These are phyloP conservation scores for Betta splendens DNA, from an alignment of 2,797 vertebrate species.

Conservation along the genomic window DNA sequence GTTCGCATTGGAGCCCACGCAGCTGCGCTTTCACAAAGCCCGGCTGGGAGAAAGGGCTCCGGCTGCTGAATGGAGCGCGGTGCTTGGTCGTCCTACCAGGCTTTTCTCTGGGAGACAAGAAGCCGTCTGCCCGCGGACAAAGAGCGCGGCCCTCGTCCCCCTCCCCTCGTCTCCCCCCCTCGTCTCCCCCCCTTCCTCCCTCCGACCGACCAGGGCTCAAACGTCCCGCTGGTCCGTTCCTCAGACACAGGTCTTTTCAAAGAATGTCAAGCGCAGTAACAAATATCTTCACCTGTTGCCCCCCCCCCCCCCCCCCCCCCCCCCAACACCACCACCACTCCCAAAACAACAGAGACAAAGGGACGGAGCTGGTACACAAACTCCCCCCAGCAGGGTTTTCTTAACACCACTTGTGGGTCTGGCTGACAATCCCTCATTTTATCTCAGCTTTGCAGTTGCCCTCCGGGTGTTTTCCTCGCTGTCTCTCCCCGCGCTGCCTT, in stretches of 20 bases:
- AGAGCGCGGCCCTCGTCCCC: slow-evolving; percentile 52
- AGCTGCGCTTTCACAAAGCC: slow-evolving; percentile 71
- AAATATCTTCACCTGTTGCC: slow-evolving; percentile 73
- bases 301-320: no score
- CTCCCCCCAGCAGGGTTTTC: slow-evolving; percentile 21
- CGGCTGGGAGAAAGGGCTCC: slow-evolving; percentile 67
- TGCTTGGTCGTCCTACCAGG: slow-evolving; percentile 71
- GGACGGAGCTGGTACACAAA: slow-evolving; percentile 20
- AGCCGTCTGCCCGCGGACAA: slow-evolving; percentile 86
- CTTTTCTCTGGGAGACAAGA: slow-evolving; percentile 79
- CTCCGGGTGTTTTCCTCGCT: slow-evolving; percentile 31
- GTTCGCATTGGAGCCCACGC: slow-evolving; percentile 64
- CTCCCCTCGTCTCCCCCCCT: no score
- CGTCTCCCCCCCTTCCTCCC: slow-evolving; percentile 7
- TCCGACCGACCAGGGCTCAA: no score
- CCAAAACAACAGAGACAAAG: slow-evolving; percentile 24
- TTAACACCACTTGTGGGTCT: slow-evolving; percentile 23
- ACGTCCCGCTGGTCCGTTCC: no score
- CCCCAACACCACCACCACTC: no score
- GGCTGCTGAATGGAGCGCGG: slow-evolving; percentile 72
- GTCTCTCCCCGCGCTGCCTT: slow-evolving; percentile 10
- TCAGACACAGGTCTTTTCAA: slow-evolving; percentile 57
- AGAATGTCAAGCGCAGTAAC: slow-evolving; percentile 58
- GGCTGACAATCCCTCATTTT: slow-evolving; percentile 49
- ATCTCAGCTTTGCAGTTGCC: slow-evolving; percentile 53